Base-by-base conservation (phyloP, 1,140 invertebrate genomes). In the Heliothis subflexa region DNA sequence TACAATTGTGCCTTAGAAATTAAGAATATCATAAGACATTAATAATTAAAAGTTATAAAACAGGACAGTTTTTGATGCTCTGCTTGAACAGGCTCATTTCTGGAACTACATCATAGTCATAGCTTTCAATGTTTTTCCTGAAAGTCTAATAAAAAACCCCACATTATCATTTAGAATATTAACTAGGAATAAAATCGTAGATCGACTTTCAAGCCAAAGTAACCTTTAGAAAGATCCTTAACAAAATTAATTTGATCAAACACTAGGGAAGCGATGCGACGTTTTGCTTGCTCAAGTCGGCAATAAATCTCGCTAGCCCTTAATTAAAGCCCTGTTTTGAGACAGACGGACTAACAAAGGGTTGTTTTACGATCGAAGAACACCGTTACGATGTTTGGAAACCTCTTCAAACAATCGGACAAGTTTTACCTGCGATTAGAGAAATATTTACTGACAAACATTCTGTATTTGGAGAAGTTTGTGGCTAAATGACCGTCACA, bases 351-450 rank as follows among this genome's bases (percentile, higher is more conserved):
- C 50, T 10, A 72, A 72, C 64, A 64, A 18, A 71, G 77, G 77
- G 77, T 61, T 13, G 57, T 47, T 78, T 78, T 71, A 78, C 77
- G 66, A 78, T 12, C 45, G 64, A 78, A 78, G 77, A 78, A 57
- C 66, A 14, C 21, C 25, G 64, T 78, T 71, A 78, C 77, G 77
- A 71, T 78, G 77, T 78, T 45, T 78, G 66, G 40, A 1, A 14
- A 61, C 77, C 77, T 78, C 66, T 71, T 9, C 45, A 78, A 78
- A 78, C 66, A 68, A 71, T 68, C 18, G 50, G 50, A 28, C 68
- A 72, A 72, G 68, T 68, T 64, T 70, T 28, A 50, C 66, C 66
- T 28, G 47, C 16, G 66, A 52, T 25, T 21, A 25, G 25, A 11
- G 16, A 64, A 64, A 64, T 64, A 47, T 64, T 64, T 64, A 47